Percentiles rank a stretch among this genome's conserved stretches.
These are phyloP conservation scores for Excalfactoria chinensis DNA, from an alignment of 2,113 vertebrate species.

Conservation along the genomic window DNA sequence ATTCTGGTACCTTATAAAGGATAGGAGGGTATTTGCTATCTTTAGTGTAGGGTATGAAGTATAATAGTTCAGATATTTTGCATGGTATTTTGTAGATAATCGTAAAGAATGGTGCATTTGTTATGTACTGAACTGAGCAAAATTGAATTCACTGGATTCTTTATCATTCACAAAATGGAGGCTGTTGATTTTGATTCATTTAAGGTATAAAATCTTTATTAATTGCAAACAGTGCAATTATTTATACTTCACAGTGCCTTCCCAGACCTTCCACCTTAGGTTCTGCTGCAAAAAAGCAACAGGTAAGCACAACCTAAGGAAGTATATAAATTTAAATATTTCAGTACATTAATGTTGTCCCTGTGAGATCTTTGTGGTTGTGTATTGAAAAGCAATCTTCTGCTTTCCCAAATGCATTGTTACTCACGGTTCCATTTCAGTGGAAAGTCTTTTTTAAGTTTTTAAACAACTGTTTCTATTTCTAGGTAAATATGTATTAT, in stretches of 20 bases:
- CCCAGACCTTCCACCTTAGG: constrained; percentile 99
- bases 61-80: constrained; percentile 79
- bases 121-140: constrained; percentile 76
- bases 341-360: constrained; percentile 87
- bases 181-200: constrained; percentile 91
- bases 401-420: constrained; percentile 83
- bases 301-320: constrained; percentile 99
- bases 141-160: constrained; percentile 82
- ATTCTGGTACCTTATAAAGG: constrained; percentile 71
- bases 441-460: constrained; percentile 79
- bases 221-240: constrained; percentile 97
- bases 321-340: constrained; percentile 84
- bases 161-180: constrained; percentile 86
- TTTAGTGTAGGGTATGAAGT: constrained; percentile 77
- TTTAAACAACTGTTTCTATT: constrained; percentile 79
- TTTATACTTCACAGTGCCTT: constrained; percentile 99
- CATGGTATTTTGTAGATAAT: constrained; percentile 82
- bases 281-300: constrained; percentile 98
- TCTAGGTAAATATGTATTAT: constrained; percentile 78
- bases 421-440: constrained; percentile 80
- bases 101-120: constrained; percentile 80
- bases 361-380: constrained; percentile 88
- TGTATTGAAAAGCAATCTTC: constrained; percentile 86
- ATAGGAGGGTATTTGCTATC: constrained; percentile 71
- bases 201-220: constrained; percentile 94